Base-by-base conservation (phyloP, 2,797 vertebrate genomes). In the Oreochromis grahami region DNA sequence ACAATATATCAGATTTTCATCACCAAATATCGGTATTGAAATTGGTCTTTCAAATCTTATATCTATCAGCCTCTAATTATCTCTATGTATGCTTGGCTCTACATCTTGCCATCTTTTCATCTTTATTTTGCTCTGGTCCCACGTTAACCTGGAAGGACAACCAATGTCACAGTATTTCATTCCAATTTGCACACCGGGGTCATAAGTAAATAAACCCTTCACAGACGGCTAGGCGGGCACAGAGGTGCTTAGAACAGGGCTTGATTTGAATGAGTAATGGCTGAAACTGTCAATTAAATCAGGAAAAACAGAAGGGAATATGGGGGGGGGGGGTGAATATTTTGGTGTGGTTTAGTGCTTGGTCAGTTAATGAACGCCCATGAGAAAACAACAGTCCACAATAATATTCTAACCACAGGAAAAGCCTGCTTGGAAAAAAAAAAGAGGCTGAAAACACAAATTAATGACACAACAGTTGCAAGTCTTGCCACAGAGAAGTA, bases 241-340 rank as follows among this genome's bases (percentile, higher is more conserved):
- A 83, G 83, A 83, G 88, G 91, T 91, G 90, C 87, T 90, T 84
- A 91, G 80, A 86, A 78, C 80, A 78, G 78, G 85, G 78, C 88
- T 89, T 76, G 90, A 91, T 93, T 93, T 88, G 88, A 94, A 94
- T 94, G 88, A 88, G 83, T 84, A 93, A 95, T 94, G 85, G 85
- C 88, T 55, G 79, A 86, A 84, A 76, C 90, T 83, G 84, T 91
- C 91, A 92, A 91, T 92, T 91, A 92, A 86, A 92, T 90, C 43
- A 72, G 51, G 41, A 81, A 82, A 86, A 58, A 24, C 45, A 45
- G 11, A 6, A 50, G 52, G 53, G 43, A 81, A 81, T 88, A 80
- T 52, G 21, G 38, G 70, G 60, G 50, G 21, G 38, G 70, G 60
- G 50, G 84, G 68, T 70, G 89, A 83, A 90, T 92, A 89, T 92